Base-by-base conservation (phyloP, 2,113 vertebrate genomes). In the Xyrauchen texanus region DNA sequence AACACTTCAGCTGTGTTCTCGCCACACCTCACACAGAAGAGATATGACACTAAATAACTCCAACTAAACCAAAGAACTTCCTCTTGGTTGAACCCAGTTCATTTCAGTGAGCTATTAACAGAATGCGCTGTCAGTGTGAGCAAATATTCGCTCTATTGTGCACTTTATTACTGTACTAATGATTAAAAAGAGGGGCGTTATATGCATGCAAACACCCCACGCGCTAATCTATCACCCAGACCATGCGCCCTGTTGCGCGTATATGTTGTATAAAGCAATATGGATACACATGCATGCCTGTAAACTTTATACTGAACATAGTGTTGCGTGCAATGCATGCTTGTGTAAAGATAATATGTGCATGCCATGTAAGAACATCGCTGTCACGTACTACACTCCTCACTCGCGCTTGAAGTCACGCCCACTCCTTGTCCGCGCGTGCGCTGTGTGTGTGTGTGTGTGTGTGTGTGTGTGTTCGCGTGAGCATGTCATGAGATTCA, bases 341-440 rank as follows among this genome's bases (percentile, higher is more conserved):
- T 34, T 34, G 46, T 7, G 42, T 11, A 15, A 58, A 72, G 15
- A 5, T 5, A 2, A 6, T 42, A 8, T 13, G 34, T 58, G 5
- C 12, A 5, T 57, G 11, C 13, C 51, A 53, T 58, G 69, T 47
- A 3, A n/a, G 60, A 53, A 11, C 73, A 55, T 61, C 73, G 73
- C 51, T 44, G 49, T 44, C 73, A 76, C 73, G 73, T 76, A 65
- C 61, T 15, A 15, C 62, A 55, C 8, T 13, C 62, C 8, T 8
- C 13, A 5, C 13, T 11, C 53, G 55, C 7, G 15, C 55, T 13
- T 5, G 46, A 51, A 11, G 0, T 16, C n/a, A 46, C 73, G 34
- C 73, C 73, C 62, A 9, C 62, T 44, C 6, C 15, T 6, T 51
- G 16, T 45, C 42, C 15, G n/a, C 1, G 53, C 12, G 68, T n/a